Evolutionary conservation across 92 coral and sea anemone species (phyloP).

Genomic region (Muricea muricata): DNA sequence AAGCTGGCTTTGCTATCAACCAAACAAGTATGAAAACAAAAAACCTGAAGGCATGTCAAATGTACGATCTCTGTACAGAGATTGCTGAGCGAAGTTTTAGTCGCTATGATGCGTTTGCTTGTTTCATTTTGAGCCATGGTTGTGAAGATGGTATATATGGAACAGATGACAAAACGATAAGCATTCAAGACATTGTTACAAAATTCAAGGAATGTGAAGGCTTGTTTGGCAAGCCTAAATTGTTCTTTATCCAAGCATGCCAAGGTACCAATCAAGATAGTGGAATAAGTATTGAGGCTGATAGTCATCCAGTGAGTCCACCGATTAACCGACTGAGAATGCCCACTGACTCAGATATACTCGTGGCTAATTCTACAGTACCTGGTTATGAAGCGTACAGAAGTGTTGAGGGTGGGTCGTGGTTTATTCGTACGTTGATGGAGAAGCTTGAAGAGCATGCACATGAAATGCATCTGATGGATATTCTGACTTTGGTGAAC

Average conservation of each 20-base stretch:
- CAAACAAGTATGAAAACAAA: constrained; percentile 3
- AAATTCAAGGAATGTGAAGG: constrained; percentile 73
- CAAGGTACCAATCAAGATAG: constrained; percentile 75
- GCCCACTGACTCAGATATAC: constrained; percentile 87
- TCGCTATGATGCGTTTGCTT: constrained; percentile 80
- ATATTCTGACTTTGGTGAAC: constrained; percentile 65
- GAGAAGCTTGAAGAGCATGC: constrained; percentile 46
- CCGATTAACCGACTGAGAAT: constrained; percentile 31
- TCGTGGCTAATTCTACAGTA: constrained; percentile 84
- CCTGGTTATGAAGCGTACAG: constrained; percentile 84
- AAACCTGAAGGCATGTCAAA: constrained; percentile 59
- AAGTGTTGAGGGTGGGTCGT: constrained; percentile 64
- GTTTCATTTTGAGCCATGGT: constrained; percentile 92
- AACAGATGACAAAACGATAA: constrained; percentile 65
- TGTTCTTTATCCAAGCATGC: constrained; percentile 90
- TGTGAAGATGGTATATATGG: constrained; percentile 75
- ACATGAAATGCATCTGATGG: constrained; percentile 48
- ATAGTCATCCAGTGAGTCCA: background rate
- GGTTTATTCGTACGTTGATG: constrained; percentile 72
- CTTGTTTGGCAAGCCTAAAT: constrained; percentile 81
- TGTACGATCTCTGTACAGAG: constrained; percentile 53
- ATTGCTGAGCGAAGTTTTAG: constrained; percentile 78
- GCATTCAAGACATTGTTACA: constrained; percentile 72
- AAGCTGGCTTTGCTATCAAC: constrained; percentile 59
- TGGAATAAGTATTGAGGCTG: constrained; percentile 73